phyloP scores from a whole-genome alignment of 2,888 invertebrate species.

The Elegia similella region DNA sequence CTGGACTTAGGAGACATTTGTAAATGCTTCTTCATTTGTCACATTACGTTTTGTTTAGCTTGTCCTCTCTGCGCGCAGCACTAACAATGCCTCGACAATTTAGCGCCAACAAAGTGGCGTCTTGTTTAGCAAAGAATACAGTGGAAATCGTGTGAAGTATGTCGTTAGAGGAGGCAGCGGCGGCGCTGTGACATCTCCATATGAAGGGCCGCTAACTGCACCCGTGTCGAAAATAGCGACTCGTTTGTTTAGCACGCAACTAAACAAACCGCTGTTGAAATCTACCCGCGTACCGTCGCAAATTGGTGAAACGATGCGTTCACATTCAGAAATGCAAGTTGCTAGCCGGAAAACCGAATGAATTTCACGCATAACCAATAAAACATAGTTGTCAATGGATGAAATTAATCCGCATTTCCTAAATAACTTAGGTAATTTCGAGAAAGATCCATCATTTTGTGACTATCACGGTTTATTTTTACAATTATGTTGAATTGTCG shows the following conservation, averaged over 20 bases:
- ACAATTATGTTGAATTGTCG: too few species aligned
- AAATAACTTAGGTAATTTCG: too few species aligned
- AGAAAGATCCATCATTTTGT: too few species aligned
- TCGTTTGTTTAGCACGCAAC: constrained; percentile 68
- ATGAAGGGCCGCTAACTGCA: constrained; percentile 65
- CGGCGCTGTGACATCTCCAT: constrained; percentile 47
- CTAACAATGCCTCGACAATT: constrained; percentile 18
- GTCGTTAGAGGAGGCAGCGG: constrained; percentile 38
- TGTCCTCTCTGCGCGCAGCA: not conserved
- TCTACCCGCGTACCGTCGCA: constrained; percentile 50
- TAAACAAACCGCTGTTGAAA: constrained; percentile 59
- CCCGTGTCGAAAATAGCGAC: constrained; percentile 61
- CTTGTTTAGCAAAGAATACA: constrained; percentile 44
- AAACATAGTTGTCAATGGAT: not conserved
- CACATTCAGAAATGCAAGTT: not conserved
- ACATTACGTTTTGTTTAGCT: constrained; percentile 6
- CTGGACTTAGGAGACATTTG: not conserved
- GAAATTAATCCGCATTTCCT: too few species aligned
- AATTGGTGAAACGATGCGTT: constrained; percentile 65
- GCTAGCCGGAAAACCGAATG: not conserved
- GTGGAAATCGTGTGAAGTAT: constrained; percentile 56
- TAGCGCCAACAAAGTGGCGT: constrained; percentile 30
- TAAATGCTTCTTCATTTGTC: not conserved
- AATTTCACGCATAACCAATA: not conserved
- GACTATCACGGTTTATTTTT: too few species aligned